Base-by-base conservation (phyloP, 2,797 vertebrate species). In the Poecilia wingei region DNA sequence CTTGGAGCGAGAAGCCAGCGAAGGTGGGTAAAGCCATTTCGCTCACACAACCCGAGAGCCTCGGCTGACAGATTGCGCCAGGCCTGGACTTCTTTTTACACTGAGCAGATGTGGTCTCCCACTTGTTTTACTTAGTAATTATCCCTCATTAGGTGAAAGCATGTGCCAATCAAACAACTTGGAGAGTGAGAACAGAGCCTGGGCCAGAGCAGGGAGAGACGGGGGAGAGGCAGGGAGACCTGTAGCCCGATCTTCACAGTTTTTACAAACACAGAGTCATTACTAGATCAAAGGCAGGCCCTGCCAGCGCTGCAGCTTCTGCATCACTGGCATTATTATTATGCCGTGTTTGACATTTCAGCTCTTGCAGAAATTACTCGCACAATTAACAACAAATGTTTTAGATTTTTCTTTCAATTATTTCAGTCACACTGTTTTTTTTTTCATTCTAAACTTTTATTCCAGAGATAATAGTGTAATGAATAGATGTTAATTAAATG, bases 61-160 rank as follows among this genome's bases (percentile, higher is more conserved):
- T 81, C 85, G 87, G 94, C 94, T 97, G 97, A 97, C 97, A 96
- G 96, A 95, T 95, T 94, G 93, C 91, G 66, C 79, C 91, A 93
- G 94, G 93, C 94, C 95, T 92, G 91, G 89, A 88, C 90, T 87
- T 88, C 87, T 91, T 77, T 96, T 97, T 97, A 98, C 96, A 97
- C 91, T 98, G 96, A 97, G 93, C 98, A 99, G 98, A 97, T 96
- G 97, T 96, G 96, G 93, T 95, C 91, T 94, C 93, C 93, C 95
- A 96, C 95, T 97, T 99, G 97, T 99, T 99, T 96, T 98, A 96
- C 96, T 97, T 97, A 90, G 96, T 97, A 99, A 99, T 99, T 98
- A 96, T 97, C 96, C 93, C 90, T 98, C 97, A 98, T 99, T 99
- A 98, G 96, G 95, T 95, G 95, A 97, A 98, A 98, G 97, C 96